Conservation (phyloP, 1,140 invertebrate species). For the Paralvinella palmiformis region DNA sequence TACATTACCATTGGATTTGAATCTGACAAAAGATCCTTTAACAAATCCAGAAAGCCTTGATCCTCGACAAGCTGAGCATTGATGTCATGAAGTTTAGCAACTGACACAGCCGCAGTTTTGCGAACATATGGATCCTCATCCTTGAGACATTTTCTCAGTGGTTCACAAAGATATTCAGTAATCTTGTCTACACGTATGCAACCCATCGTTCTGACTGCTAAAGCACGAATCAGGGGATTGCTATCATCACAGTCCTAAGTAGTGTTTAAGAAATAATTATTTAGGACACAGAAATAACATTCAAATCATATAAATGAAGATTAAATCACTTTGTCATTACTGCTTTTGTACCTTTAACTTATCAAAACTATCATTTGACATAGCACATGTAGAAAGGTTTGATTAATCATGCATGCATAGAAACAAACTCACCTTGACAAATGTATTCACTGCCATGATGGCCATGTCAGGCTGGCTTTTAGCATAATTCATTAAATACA, state of each 20-base stretch:
- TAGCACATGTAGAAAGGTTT: neutral
- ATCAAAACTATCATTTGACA: neutral
- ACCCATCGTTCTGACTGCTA: slow-evolving; percentile 99
- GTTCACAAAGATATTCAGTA: slow-evolving; percentile 99
- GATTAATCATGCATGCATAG: neutral
- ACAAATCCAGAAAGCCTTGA: slow-evolving; percentile 94
- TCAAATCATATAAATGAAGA: neutral
- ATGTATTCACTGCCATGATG: slow-evolving; percentile 99
- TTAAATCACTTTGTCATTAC: too few species aligned
- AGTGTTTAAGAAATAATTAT: neutral
- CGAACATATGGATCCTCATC: slow-evolving; percentile 99
- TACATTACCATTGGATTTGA: slow-evolving; percentile 98
- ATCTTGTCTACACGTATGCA: slow-evolving; percentile 99
- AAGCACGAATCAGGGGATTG: slow-evolving; percentile 95
- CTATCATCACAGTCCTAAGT: slow-evolving; percentile 97
- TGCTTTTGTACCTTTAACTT: neutral
- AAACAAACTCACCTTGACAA: slow-evolving; percentile 81
- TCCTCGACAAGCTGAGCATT: slow-evolving; percentile 96
- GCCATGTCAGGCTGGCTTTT: slow-evolving; percentile 99
- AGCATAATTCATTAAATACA: slow-evolving; percentile 99
- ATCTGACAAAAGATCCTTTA: slow-evolving; percentile 94
- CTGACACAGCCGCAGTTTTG: slow-evolving; percentile 98
- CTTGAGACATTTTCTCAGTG: slow-evolving; percentile 86
- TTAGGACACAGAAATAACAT: neutral
- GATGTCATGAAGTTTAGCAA: slow-evolving; percentile 98